These are phyloP conservation scores for Pocota personata DNA, from an alignment of 2,888 invertebrate genomes.

Conservation along the genomic window DNA sequence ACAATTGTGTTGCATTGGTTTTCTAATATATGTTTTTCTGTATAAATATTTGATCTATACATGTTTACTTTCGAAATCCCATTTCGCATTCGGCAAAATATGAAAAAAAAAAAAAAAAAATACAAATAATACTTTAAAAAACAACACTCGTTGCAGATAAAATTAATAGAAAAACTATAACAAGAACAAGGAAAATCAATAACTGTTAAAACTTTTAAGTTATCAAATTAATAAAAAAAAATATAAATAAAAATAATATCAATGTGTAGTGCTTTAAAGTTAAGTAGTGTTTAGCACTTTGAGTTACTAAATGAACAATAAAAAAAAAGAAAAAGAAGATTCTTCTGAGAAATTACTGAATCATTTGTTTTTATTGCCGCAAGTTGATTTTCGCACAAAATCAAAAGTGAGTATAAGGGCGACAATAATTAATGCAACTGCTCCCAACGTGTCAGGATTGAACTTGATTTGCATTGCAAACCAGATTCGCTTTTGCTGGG, in stretches of 20 bases:
- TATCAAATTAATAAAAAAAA: conserved; percentile 50
- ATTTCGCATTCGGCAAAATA: conserved; percentile 55
- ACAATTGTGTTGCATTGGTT: too few relatives aligned
- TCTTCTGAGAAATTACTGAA: conserved; percentile 42
- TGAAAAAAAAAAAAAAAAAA: not conserved
- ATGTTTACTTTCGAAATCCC: conserved; percentile 54
- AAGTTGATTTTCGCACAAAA: too few relatives aligned
- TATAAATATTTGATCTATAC: too few relatives aligned
- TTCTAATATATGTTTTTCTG: too few relatives aligned
- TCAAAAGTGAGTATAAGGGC: not conserved
- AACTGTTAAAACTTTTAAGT: conserved; percentile 61
- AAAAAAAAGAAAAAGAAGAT: conserved; percentile 18
- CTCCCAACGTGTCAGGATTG: too few relatives aligned
- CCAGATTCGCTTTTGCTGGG: too few relatives aligned
- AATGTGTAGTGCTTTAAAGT: conserved; percentile 72
- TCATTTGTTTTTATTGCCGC: not conserved
- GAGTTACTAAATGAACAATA: conserved; percentile 68
- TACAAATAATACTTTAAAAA: not conserved
- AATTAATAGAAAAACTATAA: conserved; percentile 11
- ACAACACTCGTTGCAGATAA: conserved; percentile 33
- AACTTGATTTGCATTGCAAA: too few relatives aligned
- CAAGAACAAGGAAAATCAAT: conserved; percentile 37
- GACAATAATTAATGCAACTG: too few relatives aligned
- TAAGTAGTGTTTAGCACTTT: conserved; percentile 71
- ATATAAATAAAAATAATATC: conserved; percentile 54